Conservation (phyloP, 1,140 invertebrate genomes). For the Acarapis woodi region DNA sequence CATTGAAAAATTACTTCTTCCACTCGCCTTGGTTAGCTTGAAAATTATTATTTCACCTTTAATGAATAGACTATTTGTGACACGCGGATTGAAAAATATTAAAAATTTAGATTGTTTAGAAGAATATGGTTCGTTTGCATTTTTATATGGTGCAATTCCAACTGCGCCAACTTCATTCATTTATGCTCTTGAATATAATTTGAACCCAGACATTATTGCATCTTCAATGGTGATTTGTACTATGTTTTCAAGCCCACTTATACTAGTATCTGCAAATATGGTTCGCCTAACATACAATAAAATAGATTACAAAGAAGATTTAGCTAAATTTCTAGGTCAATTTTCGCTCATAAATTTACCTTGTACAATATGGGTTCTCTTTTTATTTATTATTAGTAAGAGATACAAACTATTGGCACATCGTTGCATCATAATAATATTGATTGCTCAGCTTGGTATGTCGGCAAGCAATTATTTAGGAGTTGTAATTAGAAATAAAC, state of each 20-base stretch:
- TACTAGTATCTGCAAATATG: slow-evolving; percentile 81
- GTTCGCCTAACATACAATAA: slow-evolving; percentile 21
- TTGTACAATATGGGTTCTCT: slow-evolving; percentile 41
- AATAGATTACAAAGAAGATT: slow-evolving; percentile 24
- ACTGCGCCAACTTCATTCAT: slow-evolving; percentile 79
- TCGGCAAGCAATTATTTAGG: slow-evolving; percentile 35
- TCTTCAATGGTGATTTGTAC: slow-evolving; percentile 74
- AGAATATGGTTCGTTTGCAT: slow-evolving; percentile 46
- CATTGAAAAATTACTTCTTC: slow-evolving; percentile 40
- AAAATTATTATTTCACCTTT: slow-evolving; percentile 67
- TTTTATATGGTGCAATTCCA: slow-evolving; percentile 83
- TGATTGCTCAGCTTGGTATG: slow-evolving; percentile 36
- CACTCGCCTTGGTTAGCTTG: slow-evolving; percentile 44
- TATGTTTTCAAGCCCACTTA: slow-evolving; percentile 66
- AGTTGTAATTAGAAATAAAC: slow-evolving; percentile 10
- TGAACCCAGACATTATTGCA: slow-evolving; percentile 26
- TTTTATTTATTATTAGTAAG: slow-evolving; percentile 40
- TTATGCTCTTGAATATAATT: slow-evolving; percentile 48
- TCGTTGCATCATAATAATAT: slow-evolving; percentile 39
- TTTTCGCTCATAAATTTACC: slow-evolving; percentile 42
- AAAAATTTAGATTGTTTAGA: neutral
- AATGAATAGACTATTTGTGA: slow-evolving; percentile 48
- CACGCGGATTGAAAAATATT: slow-evolving; percentile 19
- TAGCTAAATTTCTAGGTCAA: slow-evolving; percentile 45
- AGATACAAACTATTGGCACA: slow-evolving; percentile 50